These are phyloP conservation scores for Micoletzkya japonica DNA, from an alignment of 2,888 invertebrate genomes.

Conservation along the genomic window DNA sequence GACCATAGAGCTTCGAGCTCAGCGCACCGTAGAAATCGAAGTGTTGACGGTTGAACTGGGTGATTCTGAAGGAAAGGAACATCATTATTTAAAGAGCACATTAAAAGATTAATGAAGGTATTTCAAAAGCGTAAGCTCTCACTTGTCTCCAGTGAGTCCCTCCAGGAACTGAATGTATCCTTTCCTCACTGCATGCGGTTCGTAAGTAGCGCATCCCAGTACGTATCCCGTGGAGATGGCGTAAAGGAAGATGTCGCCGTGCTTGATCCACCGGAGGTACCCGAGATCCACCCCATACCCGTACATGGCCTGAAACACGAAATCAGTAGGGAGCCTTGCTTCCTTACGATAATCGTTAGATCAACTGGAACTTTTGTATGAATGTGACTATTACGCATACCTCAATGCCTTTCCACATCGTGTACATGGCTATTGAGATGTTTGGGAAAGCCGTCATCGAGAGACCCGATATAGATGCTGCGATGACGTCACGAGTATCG, in stretches of 20 bases:
- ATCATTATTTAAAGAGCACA: neutral
- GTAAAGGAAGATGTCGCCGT: slow-evolving; percentile 77
- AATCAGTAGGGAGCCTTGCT: neutral
- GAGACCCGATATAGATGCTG: slow-evolving; percentile 8
- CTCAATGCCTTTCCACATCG: slow-evolving; percentile 82
- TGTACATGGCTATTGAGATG: slow-evolving; percentile 79
- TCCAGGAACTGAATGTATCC: slow-evolving; percentile 83
- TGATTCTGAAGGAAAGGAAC: slow-evolving; percentile 10
- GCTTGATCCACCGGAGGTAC: slow-evolving; percentile 74
- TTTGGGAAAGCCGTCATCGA: slow-evolving; percentile 75
- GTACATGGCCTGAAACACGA: slow-evolving; percentile 73
- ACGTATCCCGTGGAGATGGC: slow-evolving; percentile 65
- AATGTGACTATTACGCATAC: slow-evolving; percentile 68
- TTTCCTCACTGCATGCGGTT: slow-evolving; percentile 78
- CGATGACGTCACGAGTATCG: neutral
- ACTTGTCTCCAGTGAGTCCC: slow-evolving; percentile 73
- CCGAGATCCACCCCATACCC: slow-evolving; percentile 74
- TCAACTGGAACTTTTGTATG: neutral
- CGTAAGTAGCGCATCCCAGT: slow-evolving; percentile 72
- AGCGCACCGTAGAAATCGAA: slow-evolving; percentile 23
- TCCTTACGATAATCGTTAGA: neutral
- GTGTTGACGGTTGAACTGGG: slow-evolving; percentile 20
- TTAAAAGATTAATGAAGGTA: neutral
- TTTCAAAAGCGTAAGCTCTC: slow-evolving; percentile 27
- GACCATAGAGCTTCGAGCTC: slow-evolving; percentile 13